Evolutionary conservation across 2,888 invertebrate genomes (phyloP).

Genomic region (Xanthorhoe designata): DNA sequence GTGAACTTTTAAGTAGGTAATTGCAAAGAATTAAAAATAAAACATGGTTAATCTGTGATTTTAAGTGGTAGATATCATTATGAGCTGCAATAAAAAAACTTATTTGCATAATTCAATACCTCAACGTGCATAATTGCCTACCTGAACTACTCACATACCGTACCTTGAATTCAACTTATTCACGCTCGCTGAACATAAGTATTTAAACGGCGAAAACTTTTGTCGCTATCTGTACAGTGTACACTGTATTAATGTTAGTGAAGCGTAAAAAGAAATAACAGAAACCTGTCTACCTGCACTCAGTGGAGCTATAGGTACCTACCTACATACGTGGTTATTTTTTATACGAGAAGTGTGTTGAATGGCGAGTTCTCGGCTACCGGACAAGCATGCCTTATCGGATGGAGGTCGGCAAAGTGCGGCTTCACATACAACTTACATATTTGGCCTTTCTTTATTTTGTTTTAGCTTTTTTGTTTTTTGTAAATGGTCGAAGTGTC

Average conservation of each 20-base stretch:
- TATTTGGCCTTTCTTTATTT: slow-evolving; percentile 28
- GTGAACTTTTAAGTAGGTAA: not conserved
- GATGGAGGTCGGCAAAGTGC: slow-evolving; percentile 62
- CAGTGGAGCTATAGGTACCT: slow-evolving; percentile 31
- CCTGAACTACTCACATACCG: not conserved
- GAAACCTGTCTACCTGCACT: slow-evolving; percentile 49
- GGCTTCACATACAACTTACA: slow-evolving; percentile 32
- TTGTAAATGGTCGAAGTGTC: slow-evolving; percentile 2
- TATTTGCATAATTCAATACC: slow-evolving; percentile 4
- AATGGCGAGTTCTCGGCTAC: slow-evolving; percentile 61
- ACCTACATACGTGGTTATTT: slow-evolving; percentile 53
- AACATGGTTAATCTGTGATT: not conserved
- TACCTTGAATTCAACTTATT: slow-evolving; percentile 6
- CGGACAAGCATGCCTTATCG: slow-evolving; percentile 72
- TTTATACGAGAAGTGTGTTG: slow-evolving; percentile 61
- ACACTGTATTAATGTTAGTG: slow-evolving; percentile 43
- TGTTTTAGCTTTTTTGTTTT: not conserved
- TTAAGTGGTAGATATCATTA: not conserved
- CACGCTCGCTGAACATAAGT: slow-evolving; percentile 21
- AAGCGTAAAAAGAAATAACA: slow-evolving; percentile 51
- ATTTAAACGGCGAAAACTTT: slow-evolving; percentile 32
- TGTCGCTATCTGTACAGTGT: slow-evolving; percentile 39
- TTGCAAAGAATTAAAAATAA: not conserved
- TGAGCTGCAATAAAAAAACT: not conserved
- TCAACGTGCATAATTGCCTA: not conserved